phyloP scores from a whole-genome alignment of 2,888 invertebrate genomes.

The Drosophila anomalata region DNA sequence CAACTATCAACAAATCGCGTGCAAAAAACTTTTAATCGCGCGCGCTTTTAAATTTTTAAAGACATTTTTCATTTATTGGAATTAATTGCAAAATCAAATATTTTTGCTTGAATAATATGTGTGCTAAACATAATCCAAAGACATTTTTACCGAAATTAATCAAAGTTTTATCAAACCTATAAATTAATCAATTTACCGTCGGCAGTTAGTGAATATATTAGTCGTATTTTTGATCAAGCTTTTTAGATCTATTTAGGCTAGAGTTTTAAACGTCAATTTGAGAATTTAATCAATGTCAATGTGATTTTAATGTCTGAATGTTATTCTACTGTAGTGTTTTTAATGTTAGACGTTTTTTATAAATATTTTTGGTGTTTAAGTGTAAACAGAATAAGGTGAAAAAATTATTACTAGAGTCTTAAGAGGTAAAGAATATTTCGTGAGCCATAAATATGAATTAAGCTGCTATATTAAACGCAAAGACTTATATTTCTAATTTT shows the following conservation, averaged over 20 bases:
- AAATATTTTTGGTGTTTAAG: slow-evolving; percentile 27
- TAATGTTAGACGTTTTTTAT: slow-evolving; percentile 15
- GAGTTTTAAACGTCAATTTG: slow-evolving; percentile 51
- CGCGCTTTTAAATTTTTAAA: not conserved
- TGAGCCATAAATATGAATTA: not conserved
- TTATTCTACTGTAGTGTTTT: slow-evolving; percentile 25
- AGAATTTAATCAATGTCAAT: too few relatives aligned
- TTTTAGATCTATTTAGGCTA: slow-evolving; percentile 23
- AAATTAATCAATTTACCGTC: slow-evolving; percentile 41
- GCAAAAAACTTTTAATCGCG: not conserved
- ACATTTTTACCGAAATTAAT: slow-evolving; percentile 8
- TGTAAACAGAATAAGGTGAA: not conserved
- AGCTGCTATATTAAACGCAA: not conserved
- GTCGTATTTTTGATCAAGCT: slow-evolving; percentile 11
- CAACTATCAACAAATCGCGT: slow-evolving; percentile 27
- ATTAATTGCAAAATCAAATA: slow-evolving; percentile 12
- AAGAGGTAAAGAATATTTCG: not conserved
- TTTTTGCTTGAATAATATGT: slow-evolving; percentile 5
- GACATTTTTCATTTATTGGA: slow-evolving; percentile 11
- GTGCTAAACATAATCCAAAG: slow-evolving; percentile 8
- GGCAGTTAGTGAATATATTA: slow-evolving; percentile 35
- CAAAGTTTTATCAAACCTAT: not conserved
- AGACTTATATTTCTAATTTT: slow-evolving; percentile 1
- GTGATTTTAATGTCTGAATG: slow-evolving; percentile 37
- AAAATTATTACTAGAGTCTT: not conserved